Evolutionary conservation across 1,140 invertebrate genomes (phyloP), one percentile per base, ranked within the genome.

Genomic region (Solen grandis): DNA sequence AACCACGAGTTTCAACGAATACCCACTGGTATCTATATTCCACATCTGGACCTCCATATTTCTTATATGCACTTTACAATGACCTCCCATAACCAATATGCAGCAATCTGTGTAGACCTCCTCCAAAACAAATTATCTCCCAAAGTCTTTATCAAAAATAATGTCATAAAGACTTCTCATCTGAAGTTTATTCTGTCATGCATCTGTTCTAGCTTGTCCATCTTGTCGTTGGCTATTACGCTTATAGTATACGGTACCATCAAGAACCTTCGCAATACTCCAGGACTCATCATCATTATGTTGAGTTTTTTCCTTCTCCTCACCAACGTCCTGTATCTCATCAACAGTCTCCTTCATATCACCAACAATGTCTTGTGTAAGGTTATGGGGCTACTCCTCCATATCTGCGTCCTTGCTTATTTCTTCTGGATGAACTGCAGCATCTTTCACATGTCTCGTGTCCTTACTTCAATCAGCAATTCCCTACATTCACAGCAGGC

Each of bases 381-480:
- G 16, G 33, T 33, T 27, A 22, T 76, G 5, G 74, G 74, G 8
- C 8, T 76, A 22, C 5, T 27, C 29, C 59, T 65, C 2, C 74
- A 76, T 41, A 65, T 35, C n/a, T 33, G 31, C 0, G 46, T 54
- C 16, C 33, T 76, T 8, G 52, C 60, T 29, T 22, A 29, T 22
- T 65, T 76, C 33, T 55, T 55, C 5, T 76, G 74, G 74, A 76
- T 76, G 74, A 55, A 57, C 3, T 22, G 36, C 13, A 65, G 60
- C 35, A 76, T 35, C 2, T 66, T 35, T 66, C 74, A 76, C 31
- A 76, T 66, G 74, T 22, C 57, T 27, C 33, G 10, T 10, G 74
- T 66, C 1, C 66, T 76, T 33, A 5, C 55, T 16, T 35, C 38
- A 46, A 65, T 76, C 8, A 65, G 38, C 19, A 36, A 76, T 22